A percentile compares a stretch with the other conserved stretches of the same genome.
phyloP scores from a whole-genome alignment of 2,888 invertebrate species.

The Ophion obscuratus region DNA sequence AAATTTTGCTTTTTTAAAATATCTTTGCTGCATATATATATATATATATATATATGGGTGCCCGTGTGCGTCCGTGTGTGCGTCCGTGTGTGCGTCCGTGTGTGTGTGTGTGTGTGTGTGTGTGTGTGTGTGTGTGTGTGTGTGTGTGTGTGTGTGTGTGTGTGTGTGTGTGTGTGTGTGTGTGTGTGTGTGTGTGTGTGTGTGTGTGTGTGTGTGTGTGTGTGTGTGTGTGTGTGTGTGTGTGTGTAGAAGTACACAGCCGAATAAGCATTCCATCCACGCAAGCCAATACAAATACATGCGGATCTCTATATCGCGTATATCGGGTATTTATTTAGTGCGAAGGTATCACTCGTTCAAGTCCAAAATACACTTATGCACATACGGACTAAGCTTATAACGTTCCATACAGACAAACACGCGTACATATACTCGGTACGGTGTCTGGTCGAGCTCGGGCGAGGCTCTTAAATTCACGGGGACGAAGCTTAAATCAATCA shows the following conservation, averaged over 20 bases:
- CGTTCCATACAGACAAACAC: background rate
- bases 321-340: slow-evolving; percentile 35
- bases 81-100: no score
- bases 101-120: background rate
- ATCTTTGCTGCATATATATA: no score
- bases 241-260: background rate
- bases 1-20: no score
- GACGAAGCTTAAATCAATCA: slow-evolving; percentile 80
- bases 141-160: background rate
- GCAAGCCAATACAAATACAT: background rate
- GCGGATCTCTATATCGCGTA: background rate
- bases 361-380: slow-evolving; percentile 27
- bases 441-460: slow-evolving; percentile 62
- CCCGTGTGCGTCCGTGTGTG: no score
- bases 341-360: slow-evolving; percentile 44
- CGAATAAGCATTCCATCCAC: background rate
- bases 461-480: slow-evolving; percentile 77
- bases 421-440: background rate
- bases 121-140: background rate
- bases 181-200: background rate
- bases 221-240: background rate
- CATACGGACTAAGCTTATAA: slow-evolving; percentile 34
- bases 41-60: no score
- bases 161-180: background rate
- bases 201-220: no score